Base-by-base conservation (phyloP, 1,140 invertebrate species). In the Oscheius sp. region DNA sequence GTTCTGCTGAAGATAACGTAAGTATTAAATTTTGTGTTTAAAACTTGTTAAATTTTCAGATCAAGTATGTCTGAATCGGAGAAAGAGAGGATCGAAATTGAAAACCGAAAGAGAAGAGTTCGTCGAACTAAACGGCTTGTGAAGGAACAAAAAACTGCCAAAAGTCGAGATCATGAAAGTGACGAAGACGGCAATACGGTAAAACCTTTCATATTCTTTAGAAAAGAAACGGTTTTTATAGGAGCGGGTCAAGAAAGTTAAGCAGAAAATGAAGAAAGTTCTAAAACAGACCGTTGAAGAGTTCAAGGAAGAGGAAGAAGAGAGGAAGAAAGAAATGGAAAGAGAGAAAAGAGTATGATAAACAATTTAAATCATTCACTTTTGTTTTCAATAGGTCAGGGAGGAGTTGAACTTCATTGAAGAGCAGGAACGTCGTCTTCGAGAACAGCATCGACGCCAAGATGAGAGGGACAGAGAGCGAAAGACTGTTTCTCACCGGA, bases 21-120 rank as follows among this genome's bases (percentile, higher is more conserved):
- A n/a, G n/a, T n/a, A n/a, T n/a, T n/a, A n/a, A n/a, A n/a, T n/a
- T n/a, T n/a, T n/a, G n/a, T n/a, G n/a, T n/a, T n/a, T n/a, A 62
- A 46, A 13, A 70, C 26, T 70, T 3, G 15, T 55, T 55, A 7
- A 29, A n/a, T n/a, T 35, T 61, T 20, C 35, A 71, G 69, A 36
- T 80, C 79, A 38, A 76, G 69, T 42, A 82, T 82, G 81, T 81
- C 79, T 38, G 81, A 82, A 36, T 81, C 80, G 3, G 81, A 82
- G 65, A 77, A 80, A 28, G 81, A 82, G 49, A 67, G 72, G 59
- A 76, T 77, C 42, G 83, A 82, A 61, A 81, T 83, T 34, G 80
- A 83, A 55, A 82, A 82, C 58, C 75, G 82, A 23, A 82, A 82
- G 46, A 59, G 80, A 35, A 55, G 80, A 46, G 77, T 84, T 35